Percentiles rank a stretch among this genome's conserved stretches.
phyloP scores from a whole-genome alignment of 2,113 vertebrate genomes.

The Aplodontia rufa region DNA sequence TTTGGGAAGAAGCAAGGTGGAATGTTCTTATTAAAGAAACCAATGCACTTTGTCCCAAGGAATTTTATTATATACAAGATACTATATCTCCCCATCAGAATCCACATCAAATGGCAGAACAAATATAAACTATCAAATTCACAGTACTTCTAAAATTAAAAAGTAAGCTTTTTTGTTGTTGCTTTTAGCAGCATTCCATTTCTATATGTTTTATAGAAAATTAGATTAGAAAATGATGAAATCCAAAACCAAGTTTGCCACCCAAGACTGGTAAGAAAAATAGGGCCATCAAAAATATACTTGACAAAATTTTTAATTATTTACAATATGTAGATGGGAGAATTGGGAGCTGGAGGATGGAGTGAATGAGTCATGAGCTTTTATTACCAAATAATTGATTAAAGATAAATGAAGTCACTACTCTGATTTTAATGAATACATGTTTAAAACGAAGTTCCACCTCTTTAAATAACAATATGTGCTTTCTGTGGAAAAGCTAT shows the following conservation, averaged over 20 bases:
- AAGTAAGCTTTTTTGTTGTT: neutral
- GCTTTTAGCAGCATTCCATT: neutral
- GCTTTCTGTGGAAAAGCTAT: neutral
- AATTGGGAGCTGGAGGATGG: rapidly evolving
- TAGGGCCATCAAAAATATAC: neutral
- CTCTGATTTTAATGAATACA: neutral
- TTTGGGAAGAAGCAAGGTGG: neutral
- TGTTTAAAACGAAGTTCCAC: neutral
- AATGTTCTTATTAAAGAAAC: neutral
- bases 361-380: rapidly evolving
- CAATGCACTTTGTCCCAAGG: neutral
- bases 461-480: neutral
- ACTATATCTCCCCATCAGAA: neutral
- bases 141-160: neutral
- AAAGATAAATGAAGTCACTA: neutral
- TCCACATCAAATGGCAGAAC: neutral
- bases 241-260: neutral
- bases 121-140: neutral
- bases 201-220: neutral
- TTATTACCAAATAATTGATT: neutral
- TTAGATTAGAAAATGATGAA: neutral
- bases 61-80: neutral
- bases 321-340: neutral
- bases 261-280: neutral
- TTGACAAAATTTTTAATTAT: neutral